A percentile compares a stretch with the other conserved stretches of the same genome.
These are phyloP conservation scores for Microcebus lehilahytsara DNA, from an alignment of 2,113 vertebrate genomes.

Conservation along the genomic window DNA sequence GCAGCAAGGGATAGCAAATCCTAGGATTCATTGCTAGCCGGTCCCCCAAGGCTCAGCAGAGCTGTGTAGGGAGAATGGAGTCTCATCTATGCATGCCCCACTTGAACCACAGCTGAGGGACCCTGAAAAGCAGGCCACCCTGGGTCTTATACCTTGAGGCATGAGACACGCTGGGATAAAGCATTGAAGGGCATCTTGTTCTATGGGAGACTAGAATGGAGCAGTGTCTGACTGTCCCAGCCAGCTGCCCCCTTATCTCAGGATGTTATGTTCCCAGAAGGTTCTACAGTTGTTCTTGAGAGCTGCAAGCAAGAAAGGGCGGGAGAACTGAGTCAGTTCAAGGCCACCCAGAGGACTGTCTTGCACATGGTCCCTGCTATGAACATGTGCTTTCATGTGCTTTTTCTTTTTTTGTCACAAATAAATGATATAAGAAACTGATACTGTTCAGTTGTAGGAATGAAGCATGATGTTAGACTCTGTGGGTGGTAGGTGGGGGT, in stretches of 20 bases:
- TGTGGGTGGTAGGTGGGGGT: not conserved
- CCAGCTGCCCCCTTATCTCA: not conserved
- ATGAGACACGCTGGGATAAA: not conserved
- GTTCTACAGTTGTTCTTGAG: not conserved
- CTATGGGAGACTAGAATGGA: no score
- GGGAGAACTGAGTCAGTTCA: no score
- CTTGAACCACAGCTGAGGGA: not conserved
- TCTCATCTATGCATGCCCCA: not conserved
- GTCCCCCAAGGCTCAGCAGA: no score
- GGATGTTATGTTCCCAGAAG: not conserved
- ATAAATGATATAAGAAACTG: constrained; percentile 32
- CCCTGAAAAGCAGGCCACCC: not conserved
- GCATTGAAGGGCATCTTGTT: no score
- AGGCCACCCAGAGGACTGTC: not conserved
- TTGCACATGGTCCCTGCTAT: not conserved
- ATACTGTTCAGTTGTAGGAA: not conserved
- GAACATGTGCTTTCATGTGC: not conserved
- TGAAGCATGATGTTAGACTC: not conserved
- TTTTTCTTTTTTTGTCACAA: not conserved
- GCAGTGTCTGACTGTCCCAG: not conserved
- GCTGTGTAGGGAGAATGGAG: no score
- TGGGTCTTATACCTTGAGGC: not conserved
- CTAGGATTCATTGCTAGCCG: no score
- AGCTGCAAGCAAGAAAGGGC: not conserved
- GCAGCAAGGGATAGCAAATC: no score